Evolutionary conservation across 2,113 vertebrate genomes (phyloP).

Genomic region (Limanda limanda): DNA sequence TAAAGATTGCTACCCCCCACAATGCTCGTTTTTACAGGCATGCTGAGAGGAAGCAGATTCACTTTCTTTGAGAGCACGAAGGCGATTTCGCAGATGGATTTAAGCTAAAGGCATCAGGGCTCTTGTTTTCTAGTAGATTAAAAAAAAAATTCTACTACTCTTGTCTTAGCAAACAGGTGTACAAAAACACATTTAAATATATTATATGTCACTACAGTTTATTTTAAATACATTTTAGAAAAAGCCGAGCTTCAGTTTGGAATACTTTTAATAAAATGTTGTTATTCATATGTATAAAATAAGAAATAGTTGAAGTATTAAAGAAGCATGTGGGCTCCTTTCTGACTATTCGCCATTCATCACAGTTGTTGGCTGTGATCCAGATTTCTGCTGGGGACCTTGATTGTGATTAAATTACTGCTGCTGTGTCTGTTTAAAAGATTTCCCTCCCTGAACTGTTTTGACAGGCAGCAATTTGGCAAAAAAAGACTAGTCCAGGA

Average conservation of each 20-base stretch:
- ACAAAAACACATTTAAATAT: not conserved
- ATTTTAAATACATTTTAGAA: not conserved
- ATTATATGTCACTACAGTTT: not conserved
- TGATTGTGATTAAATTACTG: conserved; percentile 74
- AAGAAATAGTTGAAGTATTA: conserved; percentile 10
- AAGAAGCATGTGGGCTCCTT: conserved; percentile 1
- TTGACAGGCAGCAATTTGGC: conserved; percentile 78
- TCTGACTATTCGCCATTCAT: conserved; percentile 16
- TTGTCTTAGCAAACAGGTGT: conserved; percentile 1
- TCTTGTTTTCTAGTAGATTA: conserved; percentile 13
- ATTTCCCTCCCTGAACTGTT: conserved; percentile 69
- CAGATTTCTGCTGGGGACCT: conserved; percentile 56
- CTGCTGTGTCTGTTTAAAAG: conserved; percentile 69
- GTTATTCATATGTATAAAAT: conserved; percentile 5
- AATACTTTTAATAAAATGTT: not conserved
- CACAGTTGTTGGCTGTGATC: conserved; percentile 52
- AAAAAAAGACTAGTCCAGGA: conserved; percentile 69
- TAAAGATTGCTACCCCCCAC: conserved; percentile 64
- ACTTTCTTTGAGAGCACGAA: conserved; percentile 49
- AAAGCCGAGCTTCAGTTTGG: not conserved
- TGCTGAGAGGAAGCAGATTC: conserved; percentile 71
- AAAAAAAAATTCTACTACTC: conserved; percentile 3
- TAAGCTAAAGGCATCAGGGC: not conserved
- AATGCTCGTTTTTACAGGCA: conserved; percentile 57
- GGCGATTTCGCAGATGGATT: conserved; percentile 21